A percentile compares a stretch with the other conserved stretches of the same genome.
phyloP scores from a whole-genome alignment of 2,888 invertebrate genomes.

The Habrosyne pyritoides region DNA sequence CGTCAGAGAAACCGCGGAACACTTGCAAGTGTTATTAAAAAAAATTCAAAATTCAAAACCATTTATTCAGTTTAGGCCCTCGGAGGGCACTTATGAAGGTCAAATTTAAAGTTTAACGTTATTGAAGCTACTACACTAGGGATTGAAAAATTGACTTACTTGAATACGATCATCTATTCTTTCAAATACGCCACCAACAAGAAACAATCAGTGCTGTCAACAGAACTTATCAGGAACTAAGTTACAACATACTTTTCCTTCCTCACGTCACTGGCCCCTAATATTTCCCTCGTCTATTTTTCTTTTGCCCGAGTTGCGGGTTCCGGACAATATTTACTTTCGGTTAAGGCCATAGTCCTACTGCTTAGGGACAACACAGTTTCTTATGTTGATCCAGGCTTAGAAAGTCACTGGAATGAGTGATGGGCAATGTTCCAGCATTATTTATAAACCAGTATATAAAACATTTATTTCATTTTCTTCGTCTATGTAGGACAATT shows the following conservation, averaged over 20 bases:
- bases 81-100: too few species aligned
- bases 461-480: not conserved
- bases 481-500: not conserved
- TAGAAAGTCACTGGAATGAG: slow-evolving; percentile 7
- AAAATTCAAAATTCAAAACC: too few species aligned
- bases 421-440: slow-evolving; percentile 3
- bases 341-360: slow-evolving; percentile 1
- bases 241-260: not conserved
- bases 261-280: not conserved
- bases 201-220: not conserved
- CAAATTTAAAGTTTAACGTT: too few species aligned
- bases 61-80: too few species aligned
- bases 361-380: slow-evolving; percentile 10
- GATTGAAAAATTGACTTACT: too few species aligned
- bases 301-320: slow-evolving; percentile 7
- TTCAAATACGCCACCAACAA: too few species aligned
- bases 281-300: slow-evolving; percentile 1
- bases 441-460: not conserved
- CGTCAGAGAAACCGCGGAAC: too few species aligned
- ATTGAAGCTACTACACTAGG: too few species aligned
- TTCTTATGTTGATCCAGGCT: slow-evolving; percentile 7
- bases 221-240: not conserved
- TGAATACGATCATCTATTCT: too few species aligned
- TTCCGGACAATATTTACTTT: slow-evolving; percentile 8
- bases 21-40: too few species aligned